Base-by-base conservation (phyloP, 35 echinoderm and acorn worm species). In the Heliocidaris erythrogramma region DNA sequence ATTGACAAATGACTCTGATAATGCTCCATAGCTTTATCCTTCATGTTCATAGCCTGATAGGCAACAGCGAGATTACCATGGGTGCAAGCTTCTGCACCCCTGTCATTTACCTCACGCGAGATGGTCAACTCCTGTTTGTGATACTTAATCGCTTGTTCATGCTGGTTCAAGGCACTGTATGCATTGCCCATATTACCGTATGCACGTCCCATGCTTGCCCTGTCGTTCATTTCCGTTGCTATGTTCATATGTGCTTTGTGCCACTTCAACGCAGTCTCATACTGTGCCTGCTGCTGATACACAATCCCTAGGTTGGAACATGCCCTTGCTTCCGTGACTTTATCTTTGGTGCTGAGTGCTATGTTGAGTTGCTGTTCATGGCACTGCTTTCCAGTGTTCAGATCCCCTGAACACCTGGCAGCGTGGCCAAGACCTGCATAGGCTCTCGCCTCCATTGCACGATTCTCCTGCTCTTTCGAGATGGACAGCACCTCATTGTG, bases 101-200 rank as follows among this genome's bases (percentile, higher is more conserved):
- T 48, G 69, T 99, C 98, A 71, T 99, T 99, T 6, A 99, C 98
- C 92, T 99, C 98, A 31, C 97, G 95, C 8, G 98, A 99, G 94
- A 99, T 99, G 27, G 95, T 95, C 85, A 99, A 84, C 49, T 99
- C 98, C 71, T 99, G 98, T 69, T 99, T 99, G 87, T 99, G 98
- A 88, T 99, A 99, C 71, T 99, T 97, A 13, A 99, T 94, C 29
- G 98, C 96, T 85, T 99, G 98, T 53, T 99, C 98, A n/a, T 93
- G 95, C 92, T 99, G 98, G 48, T 95, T 96, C 30, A 99, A 53
- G 31, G 97, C 96, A 87, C 97, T 99, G 94, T 95, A 97, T 10
- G 98, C 98, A 95, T 99, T 99, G 85, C 98, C 98, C 94, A 99
- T 97, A 85, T 99, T 99, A 61, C 98, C 98, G 29, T 96, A 99